These are phyloP conservation scores for Lepetodrilus schrolli DNA, from an alignment of 2,888 invertebrate genomes.

Conservation along the genomic window DNA sequence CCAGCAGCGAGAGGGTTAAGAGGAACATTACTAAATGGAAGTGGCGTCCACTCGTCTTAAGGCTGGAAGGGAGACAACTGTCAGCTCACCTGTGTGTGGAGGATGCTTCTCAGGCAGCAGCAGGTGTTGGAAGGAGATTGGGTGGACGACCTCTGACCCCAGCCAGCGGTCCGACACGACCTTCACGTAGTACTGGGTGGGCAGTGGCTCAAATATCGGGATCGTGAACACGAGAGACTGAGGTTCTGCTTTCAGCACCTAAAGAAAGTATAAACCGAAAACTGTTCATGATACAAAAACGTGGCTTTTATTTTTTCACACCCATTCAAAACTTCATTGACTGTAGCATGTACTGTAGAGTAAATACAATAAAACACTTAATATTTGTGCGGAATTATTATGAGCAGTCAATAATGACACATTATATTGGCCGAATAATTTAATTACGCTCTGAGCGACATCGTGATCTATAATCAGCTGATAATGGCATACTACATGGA, in stretches of 20 bases:
- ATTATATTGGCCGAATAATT: no score
- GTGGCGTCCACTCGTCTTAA: neutral
- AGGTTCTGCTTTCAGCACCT: slow-evolving; percentile 84
- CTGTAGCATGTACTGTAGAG: no score
- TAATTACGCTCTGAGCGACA: no score
- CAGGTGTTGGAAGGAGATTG: slow-evolving; percentile 85
- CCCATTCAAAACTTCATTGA: no score
- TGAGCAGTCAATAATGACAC: no score
- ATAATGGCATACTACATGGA: no score
- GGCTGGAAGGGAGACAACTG: neutral
- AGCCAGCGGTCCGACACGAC: slow-evolving; percentile 91
- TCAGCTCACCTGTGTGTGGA: slow-evolving; percentile 85
- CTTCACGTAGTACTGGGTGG: slow-evolving; percentile 91
- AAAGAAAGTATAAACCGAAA: slow-evolving; percentile 64
- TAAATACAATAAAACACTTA: no score
- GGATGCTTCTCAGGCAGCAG: slow-evolving; percentile 93
- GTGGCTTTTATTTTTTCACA: no score
- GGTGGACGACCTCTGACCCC: slow-evolving; percentile 78
- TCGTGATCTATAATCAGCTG: no score
- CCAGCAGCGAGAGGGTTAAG: no score
- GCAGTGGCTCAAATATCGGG: slow-evolving; percentile 89
- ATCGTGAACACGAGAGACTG: slow-evolving; percentile 95
- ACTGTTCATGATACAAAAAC: neutral
- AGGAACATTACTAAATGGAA: neutral
- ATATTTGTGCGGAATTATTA: no score